phyloP scores from a whole-genome alignment of 2,797 vertebrate genomes.

The Staurois parvus region DNA sequence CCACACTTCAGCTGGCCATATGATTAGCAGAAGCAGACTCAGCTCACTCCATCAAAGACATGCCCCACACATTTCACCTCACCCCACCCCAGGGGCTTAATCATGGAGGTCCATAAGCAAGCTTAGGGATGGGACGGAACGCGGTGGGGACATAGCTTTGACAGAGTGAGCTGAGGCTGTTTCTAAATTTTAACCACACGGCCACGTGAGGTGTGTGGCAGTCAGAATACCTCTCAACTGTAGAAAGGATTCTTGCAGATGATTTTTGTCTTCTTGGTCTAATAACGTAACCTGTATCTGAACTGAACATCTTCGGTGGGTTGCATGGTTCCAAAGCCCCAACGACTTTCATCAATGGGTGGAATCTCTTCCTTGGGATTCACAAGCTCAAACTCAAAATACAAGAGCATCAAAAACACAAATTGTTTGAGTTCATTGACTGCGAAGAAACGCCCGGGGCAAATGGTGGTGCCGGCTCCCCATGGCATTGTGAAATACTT shows the following conservation, averaged over 20 bases:
- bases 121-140: no score
- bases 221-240: no score
- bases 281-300: slow-evolving; percentile 77
- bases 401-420: slow-evolving; percentile 84
- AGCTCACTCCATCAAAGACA: no score
- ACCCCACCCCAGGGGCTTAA: no score
- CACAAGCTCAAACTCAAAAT: slow-evolving; percentile 88
- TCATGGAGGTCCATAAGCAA: no score
- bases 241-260: neutral
- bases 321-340: slow-evolving; percentile 87
- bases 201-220: no score
- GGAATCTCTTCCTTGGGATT: slow-evolving; percentile 78
- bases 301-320: slow-evolving; percentile 80
- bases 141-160: no score
- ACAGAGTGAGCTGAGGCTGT: no score
- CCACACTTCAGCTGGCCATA: no score
- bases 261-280: neutral
- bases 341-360: slow-evolving; percentile 76
- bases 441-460: slow-evolving; percentile 90
- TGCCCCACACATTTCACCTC: no score
- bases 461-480: slow-evolving; percentile 87
- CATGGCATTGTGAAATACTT: slow-evolving; percentile 91
- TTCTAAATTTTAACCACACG: no score
- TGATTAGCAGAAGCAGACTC: no score
- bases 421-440: slow-evolving; percentile 89